These are phyloP conservation scores for Boleophthalmus pectinirostris DNA, from an alignment of 2,113 vertebrate genomes.

Conservation along the genomic window DNA sequence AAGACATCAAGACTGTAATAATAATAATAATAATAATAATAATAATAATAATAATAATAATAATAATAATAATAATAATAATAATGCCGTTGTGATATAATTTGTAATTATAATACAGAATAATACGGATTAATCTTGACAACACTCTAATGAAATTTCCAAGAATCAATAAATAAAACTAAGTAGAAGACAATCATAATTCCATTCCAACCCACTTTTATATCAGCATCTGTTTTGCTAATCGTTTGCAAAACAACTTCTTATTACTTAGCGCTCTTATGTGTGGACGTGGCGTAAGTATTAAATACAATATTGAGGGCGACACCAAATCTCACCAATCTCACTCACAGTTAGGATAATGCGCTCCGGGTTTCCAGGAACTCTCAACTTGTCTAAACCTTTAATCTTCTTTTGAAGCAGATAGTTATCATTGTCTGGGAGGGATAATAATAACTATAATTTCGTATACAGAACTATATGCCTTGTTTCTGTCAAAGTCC, in stretches of 20 bases:
- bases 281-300: slow-evolving; percentile 51
- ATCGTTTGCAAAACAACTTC: slow-evolving; percentile 83
- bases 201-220: slow-evolving; percentile 81
- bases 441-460: slow-evolving; percentile 74
- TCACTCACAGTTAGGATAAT: slow-evolving; percentile 65
- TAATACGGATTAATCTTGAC: slow-evolving; percentile 84
- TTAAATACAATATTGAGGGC: slow-evolving; percentile 67
- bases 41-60: slow-evolving; percentile 17
- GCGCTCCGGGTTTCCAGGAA: slow-evolving; percentile 72
- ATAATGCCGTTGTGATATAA: slow-evolving; percentile 53
- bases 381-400: slow-evolving; percentile 72
- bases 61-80: slow-evolving; percentile 10
- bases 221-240: slow-evolving; percentile 85
- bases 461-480: slow-evolving; percentile 59
- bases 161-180: slow-evolving; percentile 89
- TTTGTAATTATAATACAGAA: slow-evolving; percentile 70
- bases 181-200: slow-evolving; percentile 83
- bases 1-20: neutral
- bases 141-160: slow-evolving; percentile 88
- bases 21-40: slow-evolving; percentile 7
- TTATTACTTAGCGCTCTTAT: slow-evolving; percentile 73
- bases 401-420: slow-evolving; percentile 79
- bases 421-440: slow-evolving; percentile 78
- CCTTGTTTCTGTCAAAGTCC: slow-evolving; percentile 71
- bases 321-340: slow-evolving; percentile 69